Evolutionary conservation across 2,797 vertebrate genomes (phyloP).

Genomic region (Sarcoramphus papa): DNA sequence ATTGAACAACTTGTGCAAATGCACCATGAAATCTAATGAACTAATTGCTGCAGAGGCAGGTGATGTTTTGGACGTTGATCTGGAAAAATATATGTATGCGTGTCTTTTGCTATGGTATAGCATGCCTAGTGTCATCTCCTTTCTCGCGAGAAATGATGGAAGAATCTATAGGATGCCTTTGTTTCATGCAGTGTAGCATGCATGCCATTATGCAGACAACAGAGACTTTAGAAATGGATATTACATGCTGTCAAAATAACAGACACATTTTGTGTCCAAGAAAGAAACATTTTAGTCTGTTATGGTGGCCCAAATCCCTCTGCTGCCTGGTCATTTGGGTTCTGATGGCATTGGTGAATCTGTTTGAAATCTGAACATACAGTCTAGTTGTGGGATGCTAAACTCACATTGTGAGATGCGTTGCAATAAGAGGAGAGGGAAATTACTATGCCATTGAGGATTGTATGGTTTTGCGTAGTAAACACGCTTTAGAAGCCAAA

Average conservation of each 20-base stretch:
- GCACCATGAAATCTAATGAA: neutral
- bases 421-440: neutral
- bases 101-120: neutral
- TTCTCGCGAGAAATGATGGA: neutral
- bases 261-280: neutral
- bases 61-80: neutral
- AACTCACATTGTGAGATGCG: neutral
- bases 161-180: neutral
- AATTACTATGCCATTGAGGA: neutral
- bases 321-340: neutral
- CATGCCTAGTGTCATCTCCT: rapidly evolving
- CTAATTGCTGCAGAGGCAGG: neutral
- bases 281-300: neutral
- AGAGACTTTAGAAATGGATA: rapidly evolving
- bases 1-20: neutral
- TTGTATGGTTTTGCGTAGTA: neutral
- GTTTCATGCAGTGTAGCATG: neutral
- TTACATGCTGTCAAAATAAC: neutral
- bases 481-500: neutral
- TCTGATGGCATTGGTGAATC: too few relatives aligned
- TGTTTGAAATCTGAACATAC: neutral
- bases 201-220: neutral
- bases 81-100: rapidly evolving
- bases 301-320: neutral
- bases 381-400: neutral